Evolutionary conservation across 2,888 invertebrate species (phyloP), one percentile per base, ranked within the genome.

Genomic region (Cataglyphis albicans): DNA sequence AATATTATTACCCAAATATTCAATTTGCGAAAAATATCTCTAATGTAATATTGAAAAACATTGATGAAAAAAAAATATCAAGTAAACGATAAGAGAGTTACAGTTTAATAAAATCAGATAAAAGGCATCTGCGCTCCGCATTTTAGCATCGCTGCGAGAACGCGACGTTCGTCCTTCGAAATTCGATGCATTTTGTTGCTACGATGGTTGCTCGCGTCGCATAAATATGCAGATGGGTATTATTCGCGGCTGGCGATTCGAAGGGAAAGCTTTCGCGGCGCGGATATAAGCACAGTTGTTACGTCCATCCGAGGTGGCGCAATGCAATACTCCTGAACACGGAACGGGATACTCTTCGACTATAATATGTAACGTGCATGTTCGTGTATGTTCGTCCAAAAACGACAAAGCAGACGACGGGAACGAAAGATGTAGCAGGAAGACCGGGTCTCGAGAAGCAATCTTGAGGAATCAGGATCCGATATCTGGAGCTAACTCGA

Each of bases 401-500:
- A 52, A 70, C 48, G 68, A 52, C 55, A 55, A 44, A 18, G 63
- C 59, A 75, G 35, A 38, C 48, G 61, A 6, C 7, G 12, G 21
- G 25, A 32, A 12, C 15, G 38, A 73, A 29, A 81, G 52, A 21
- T 18, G 63, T 44, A 48, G 21, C 35, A 18, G 18, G 52, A 63
- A 61, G 55, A 48, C 38, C 59, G 61, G 70, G 57, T 65, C 59
- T 73, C 44, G 57, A 35, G 65, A 52, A 35, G 65, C 41, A 82
- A 72, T 82, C 70, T 64, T 18, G 32, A 3, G n/a, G 15, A 18
- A 64, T 35, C 21, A 25, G 41, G 48, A 57, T 59, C 25, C 41
- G n/a, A 70, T 81, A 85, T 76, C 48, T n/a, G 35, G 15, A 65
- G 35, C 21, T 55, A 84, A 82, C 84, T 38, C 55, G 65, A 88